phyloP scores from a whole-genome alignment of 1,140 invertebrate species.

The Euschistus heros region DNA sequence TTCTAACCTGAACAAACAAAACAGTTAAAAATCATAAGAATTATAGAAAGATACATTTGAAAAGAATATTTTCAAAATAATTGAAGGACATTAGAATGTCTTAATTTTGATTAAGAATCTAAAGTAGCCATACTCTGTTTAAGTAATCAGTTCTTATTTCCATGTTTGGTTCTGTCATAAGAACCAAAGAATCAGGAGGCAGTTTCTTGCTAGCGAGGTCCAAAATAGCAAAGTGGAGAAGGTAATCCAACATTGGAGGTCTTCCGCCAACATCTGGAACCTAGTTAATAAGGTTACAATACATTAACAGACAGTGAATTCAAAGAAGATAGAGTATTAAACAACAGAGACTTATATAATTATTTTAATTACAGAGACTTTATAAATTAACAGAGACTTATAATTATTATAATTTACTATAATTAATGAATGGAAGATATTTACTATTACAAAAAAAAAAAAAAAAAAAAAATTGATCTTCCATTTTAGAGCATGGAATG shows the following conservation, averaged over 20 bases:
- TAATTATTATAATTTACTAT: too few relatives aligned
- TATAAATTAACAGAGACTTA: too few relatives aligned
- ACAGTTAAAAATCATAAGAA: not conserved
- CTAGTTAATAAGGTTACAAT: slow-evolving; percentile 27
- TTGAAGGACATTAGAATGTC: not conserved
- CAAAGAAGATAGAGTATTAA: not conserved
- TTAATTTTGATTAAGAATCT: not conserved
- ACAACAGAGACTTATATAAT: not conserved
- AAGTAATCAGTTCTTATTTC: slow-evolving; percentile 68
- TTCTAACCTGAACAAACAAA: slow-evolving; percentile 49
- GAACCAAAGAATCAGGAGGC: slow-evolving; percentile 52
- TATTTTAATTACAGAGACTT: not conserved
- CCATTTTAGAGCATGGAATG: too few relatives aligned
- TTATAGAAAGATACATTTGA: not conserved
- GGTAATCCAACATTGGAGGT: slow-evolving; percentile 33
- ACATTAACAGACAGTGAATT: not conserved
- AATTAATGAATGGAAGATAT: too few relatives aligned
- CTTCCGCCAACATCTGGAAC: slow-evolving; percentile 33
- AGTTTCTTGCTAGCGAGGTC: slow-evolving; percentile 63
- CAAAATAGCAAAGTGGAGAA: slow-evolving; percentile 53
- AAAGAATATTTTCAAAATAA: not conserved
- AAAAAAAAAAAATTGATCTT: too few relatives aligned
- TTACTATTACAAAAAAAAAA: too few relatives aligned
- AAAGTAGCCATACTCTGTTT: slow-evolving; percentile 51
- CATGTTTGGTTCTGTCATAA: slow-evolving; percentile 52